Conservation (phyloP, 2,113 vertebrate species). For the Paraplagusia blochii region DNA sequence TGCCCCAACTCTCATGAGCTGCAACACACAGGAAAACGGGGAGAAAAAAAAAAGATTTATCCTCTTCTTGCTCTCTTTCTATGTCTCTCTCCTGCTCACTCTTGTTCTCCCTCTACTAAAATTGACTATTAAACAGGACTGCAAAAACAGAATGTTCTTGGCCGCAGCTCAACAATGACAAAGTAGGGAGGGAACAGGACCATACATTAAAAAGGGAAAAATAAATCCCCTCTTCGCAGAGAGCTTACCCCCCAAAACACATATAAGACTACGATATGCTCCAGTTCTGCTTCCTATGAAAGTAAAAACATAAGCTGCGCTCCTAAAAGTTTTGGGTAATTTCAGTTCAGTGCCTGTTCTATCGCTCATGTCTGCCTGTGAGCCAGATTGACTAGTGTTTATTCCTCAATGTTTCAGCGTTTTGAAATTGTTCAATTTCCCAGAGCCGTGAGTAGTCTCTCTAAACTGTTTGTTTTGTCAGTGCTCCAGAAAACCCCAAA, state of each 20-base stretch:
- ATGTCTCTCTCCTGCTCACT: slow-evolving; percentile 50
- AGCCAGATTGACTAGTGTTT: neutral
- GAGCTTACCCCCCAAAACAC: slow-evolving; percentile 32
- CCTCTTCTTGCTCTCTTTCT: slow-evolving; percentile 53
- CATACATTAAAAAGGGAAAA: slow-evolving; percentile 61
- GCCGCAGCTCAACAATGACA: slow-evolving; percentile 75
- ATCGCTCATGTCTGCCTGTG: neutral
- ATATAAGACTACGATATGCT: neutral
- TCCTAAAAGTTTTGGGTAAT: slow-evolving; percentile 5
- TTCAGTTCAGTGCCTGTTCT: slow-evolving; percentile 6
- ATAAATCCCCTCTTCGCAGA: slow-evolving; percentile 30
- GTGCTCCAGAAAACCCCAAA: neutral
- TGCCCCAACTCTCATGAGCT: slow-evolving; percentile 51
- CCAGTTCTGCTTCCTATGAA: slow-evolving; percentile 19
- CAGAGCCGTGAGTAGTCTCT: neutral
- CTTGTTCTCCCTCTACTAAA: slow-evolving; percentile 62
- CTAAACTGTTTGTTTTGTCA: neutral
- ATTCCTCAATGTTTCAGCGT: neutral
- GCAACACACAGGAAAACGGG: slow-evolving; percentile 36
- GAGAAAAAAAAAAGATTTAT: slow-evolving; percentile 63
- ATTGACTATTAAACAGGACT: slow-evolving; percentile 72
- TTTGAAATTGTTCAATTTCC: neutral
- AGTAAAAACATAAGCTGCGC: neutral
- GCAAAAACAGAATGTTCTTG: slow-evolving; percentile 80
- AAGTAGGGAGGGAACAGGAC: slow-evolving; percentile 64